phyloP scores from a whole-genome alignment of 2,113 vertebrate genomes.

The Channa maculata region DNA sequence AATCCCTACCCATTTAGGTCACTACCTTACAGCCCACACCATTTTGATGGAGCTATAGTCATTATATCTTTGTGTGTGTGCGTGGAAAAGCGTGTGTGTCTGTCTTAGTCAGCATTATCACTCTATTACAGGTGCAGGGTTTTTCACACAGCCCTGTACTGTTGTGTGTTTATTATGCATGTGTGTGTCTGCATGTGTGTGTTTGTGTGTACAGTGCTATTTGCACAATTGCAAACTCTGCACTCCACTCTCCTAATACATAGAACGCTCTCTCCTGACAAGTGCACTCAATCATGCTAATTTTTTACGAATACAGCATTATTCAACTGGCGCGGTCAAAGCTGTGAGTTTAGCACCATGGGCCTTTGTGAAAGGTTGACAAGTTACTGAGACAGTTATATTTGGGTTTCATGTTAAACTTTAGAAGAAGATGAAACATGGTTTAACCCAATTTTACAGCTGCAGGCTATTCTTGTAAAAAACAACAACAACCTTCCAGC shows the following conservation, averaged over 20 bases:
- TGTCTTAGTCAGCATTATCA: constrained; percentile 77
- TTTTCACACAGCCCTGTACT: constrained; percentile 31
- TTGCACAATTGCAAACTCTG: constrained; percentile 74
- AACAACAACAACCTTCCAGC: background rate
- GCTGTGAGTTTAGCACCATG: constrained; percentile 48
- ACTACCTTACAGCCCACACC: constrained; percentile 30
- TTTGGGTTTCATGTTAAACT: constrained; percentile 25
- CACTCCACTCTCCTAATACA: constrained; percentile 62
- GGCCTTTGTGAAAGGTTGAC: constrained; percentile 44
- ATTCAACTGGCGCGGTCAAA: constrained; percentile 53
- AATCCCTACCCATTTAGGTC: constrained; percentile 71
- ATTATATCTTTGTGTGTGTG: constrained; percentile 44
- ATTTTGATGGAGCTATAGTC: constrained; percentile 67
- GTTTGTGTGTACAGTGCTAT: constrained; percentile 41
- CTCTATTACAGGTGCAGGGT: constrained; percentile 71
- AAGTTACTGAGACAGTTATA: constrained; percentile 20
- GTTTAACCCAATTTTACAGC: background rate
- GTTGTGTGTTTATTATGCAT: constrained; percentile 45
- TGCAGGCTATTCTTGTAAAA: background rate
- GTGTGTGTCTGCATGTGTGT: constrained; percentile 53
- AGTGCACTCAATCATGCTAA: constrained; percentile 75
- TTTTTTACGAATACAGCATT: constrained; percentile 71
- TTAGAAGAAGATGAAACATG: constrained; percentile 4
- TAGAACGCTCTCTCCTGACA: constrained; percentile 62
- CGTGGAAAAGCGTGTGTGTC: constrained; percentile 14